Conservation (phyloP, 2,888 invertebrate species). For the Drosophila helvetica region DNA sequence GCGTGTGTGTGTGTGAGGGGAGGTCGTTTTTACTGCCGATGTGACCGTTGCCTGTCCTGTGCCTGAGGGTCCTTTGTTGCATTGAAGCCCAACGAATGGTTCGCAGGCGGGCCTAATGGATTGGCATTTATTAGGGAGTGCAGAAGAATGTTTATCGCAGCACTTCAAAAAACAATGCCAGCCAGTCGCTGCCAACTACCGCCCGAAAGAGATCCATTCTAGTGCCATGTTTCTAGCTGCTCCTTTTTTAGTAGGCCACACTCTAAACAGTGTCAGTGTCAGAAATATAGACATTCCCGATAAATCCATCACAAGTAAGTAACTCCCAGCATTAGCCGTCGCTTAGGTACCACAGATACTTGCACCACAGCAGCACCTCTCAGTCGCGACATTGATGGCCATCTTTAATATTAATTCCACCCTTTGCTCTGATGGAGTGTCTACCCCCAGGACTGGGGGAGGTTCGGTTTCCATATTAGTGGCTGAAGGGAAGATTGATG, state of each 20-base stretch:
- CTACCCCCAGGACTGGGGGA: conserved; percentile 92
- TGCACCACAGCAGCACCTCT: no score
- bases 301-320: no score
- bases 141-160: conserved; percentile 46
- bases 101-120: conserved; percentile 60
- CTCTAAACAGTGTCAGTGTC: no score
- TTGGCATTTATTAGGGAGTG: conserved; percentile 68
- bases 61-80: conserved; percentile 28
- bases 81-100: conserved; percentile 48
- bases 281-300: no score
- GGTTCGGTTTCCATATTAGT: conserved; percentile 87
- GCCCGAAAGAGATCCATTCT: background rate
- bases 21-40: conserved; percentile 46
- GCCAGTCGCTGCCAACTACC: background rate
- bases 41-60: conserved; percentile 6
- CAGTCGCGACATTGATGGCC: no score
- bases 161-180: conserved; percentile 38
- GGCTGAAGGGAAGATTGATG: no score
- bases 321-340: no score
- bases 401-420: no score
- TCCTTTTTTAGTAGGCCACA: no score
- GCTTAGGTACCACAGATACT: no score
- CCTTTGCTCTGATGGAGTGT: conserved; percentile 95
- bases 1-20: conserved; percentile 30
- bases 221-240: no score